phyloP scores from a whole-genome alignment of 1,140 invertebrate genomes.

The Drosophila mojavensis region DNA sequence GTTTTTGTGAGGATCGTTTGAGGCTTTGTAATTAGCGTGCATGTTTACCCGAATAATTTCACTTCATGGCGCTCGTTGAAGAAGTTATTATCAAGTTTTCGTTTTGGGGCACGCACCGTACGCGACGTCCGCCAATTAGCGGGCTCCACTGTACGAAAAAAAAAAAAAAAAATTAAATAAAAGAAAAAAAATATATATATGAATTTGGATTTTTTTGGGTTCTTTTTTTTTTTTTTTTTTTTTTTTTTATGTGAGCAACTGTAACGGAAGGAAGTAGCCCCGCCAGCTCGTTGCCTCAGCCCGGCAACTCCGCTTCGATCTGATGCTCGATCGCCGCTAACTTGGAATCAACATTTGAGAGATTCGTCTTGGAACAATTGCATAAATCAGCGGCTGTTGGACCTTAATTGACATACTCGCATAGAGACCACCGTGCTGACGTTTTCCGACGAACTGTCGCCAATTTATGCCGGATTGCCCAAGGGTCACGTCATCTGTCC shows the following conservation, averaged over 20 bases:
- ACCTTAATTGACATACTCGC: constrained; percentile 73
- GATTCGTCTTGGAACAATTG: constrained; percentile 45
- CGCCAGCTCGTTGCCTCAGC: constrained; percentile 23
- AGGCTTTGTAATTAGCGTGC: constrained; percentile 80
- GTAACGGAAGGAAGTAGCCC: constrained; percentile 75
- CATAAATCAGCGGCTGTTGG: constrained; percentile 68
- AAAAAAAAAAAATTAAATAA: constrained; percentile 11
- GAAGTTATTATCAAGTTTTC: constrained; percentile 73
- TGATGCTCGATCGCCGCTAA: constrained; percentile 13
- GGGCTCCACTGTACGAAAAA: constrained; percentile 56
- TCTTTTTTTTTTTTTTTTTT: background rate
- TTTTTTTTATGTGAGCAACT: constrained; percentile 55
- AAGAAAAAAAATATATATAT: background rate
- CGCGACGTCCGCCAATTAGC: constrained; percentile 76
- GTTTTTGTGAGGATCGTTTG: constrained; percentile 54
- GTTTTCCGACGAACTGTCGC: constrained; percentile 71
- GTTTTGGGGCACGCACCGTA: constrained; percentile 57
- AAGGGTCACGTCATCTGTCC: constrained; percentile 69
- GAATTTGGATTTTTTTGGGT: background rate
- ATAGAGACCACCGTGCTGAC: constrained; percentile 70
- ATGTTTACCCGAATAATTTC: constrained; percentile 82
- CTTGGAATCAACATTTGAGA: constrained; percentile 29
- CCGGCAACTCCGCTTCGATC: background rate
- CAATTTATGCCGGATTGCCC: constrained; percentile 67
- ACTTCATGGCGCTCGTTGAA: constrained; percentile 80